Base-by-base conservation (phyloP, 1,140 invertebrate species). In the Sycobia sp. region DNA sequence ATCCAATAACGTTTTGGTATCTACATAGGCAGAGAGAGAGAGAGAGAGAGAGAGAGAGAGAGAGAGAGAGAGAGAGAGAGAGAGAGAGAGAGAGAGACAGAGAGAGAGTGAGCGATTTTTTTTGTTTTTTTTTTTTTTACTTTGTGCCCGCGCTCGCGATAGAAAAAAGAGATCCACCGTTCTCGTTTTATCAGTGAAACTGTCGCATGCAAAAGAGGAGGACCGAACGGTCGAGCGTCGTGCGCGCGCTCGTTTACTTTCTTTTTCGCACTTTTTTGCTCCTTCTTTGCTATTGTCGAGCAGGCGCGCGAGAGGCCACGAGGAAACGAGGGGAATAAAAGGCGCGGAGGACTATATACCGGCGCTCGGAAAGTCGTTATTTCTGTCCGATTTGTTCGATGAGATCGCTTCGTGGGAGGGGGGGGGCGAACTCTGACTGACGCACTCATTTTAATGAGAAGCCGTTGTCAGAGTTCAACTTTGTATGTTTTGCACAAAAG, bases 361-460 rank as follows among this genome's bases (percentile, higher is more conserved):
- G n/a, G n/a, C n/a, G 22, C 3, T 11, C 10, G n/a, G 27, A 13
- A 46, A 29, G 49, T 55, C 51, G 34, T 62, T 62, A 55, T 62
- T 55, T 62, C 23, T 47, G 29, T 18, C 11, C 23, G 51, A 62
- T 47, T 36, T 55, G 2, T 16, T 16, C n/a, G 32, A 25, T 34
- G 41, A 49, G 16, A n/a, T n/a, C n/a, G n/a, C n/a, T n/a, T n/a
- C n/a, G n/a, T n/a, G 29, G n/a, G 7, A 13, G 14, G 2, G 32
- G 39, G 20, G 25, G 23, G 27, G 0, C n/a, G n/a, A 54, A 27
- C 38, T 56, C 20, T 13, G 27, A 36, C 38, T 51, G 47, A 61
- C 58, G 38, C 16, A 34, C 16, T 36, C n/a, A 13, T 55, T 62
- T 62, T 55, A 62, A 62, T 39, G 60, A 62, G 51, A 16, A 1